phyloP scores from a whole-genome alignment of 2,113 vertebrate genomes.

The Eleginops maclovinus region DNA sequence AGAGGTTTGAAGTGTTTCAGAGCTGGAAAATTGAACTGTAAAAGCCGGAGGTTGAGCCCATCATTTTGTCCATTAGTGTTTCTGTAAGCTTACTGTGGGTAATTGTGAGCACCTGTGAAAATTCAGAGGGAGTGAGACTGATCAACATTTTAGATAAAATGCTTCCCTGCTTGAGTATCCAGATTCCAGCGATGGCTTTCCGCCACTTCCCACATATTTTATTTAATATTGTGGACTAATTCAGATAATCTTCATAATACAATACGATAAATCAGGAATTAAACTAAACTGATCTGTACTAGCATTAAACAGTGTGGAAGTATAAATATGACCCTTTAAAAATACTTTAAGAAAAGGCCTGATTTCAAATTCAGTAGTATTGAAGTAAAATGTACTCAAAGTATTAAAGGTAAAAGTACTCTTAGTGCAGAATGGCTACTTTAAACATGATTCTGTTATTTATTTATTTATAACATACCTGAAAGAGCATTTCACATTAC shows the following conservation, averaged over 20 bases:
- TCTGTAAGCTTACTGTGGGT: slow-evolving; percentile 20
- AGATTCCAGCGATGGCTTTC: not conserved
- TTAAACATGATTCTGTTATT: too few relatives aligned
- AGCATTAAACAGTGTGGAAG: not conserved
- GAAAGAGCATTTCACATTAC: too few relatives aligned
- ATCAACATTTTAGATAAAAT: slow-evolving; percentile 2
- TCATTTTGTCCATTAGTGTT: slow-evolving; percentile 4
- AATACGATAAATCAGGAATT: not conserved
- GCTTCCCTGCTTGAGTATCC: not conserved
- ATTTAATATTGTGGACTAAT: not conserved
- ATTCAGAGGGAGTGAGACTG: not conserved
- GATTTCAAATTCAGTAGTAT: too few relatives aligned
- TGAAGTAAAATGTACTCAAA: too few relatives aligned
- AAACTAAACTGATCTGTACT: not conserved
- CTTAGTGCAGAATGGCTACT: too few relatives aligned
- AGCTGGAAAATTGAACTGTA: not conserved
- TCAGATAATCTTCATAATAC: too few relatives aligned
- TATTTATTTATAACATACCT: too few relatives aligned
- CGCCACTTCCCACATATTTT: too few relatives aligned
- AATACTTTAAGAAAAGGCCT: too few relatives aligned
- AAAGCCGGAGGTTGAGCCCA: slow-evolving; percentile 23
- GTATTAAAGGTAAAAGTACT: too few relatives aligned
- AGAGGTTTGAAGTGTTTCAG: slow-evolving; percentile 4
- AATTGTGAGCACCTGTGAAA: slow-evolving; percentile 33
- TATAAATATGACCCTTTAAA: too few relatives aligned